phyloP scores from a whole-genome alignment of 2,113 vertebrate genomes.

The pig (Sus scrofa) region T2T-Sscrofa CM000822.6:19465001-19465500 shows the following conservation, averaged over 20 bases:
- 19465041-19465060: too few species aligned
- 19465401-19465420: not conserved
- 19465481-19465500: not conserved
- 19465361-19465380: not conserved
- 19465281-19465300: not conserved
- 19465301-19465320: not conserved
- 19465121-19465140: not conserved
- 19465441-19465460: not conserved
- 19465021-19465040: too few species aligned
- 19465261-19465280: not conserved
- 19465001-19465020: too few species aligned
- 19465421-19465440: accelerated
- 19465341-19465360: not conserved
- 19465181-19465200: not conserved
- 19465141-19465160: constrained; percentile 21
- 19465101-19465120: too few species aligned
- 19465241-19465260: too few species aligned
- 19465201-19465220: not conserved
- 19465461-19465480: not conserved
- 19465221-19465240: too few species aligned
- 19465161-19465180: constrained; percentile 18
- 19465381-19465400: not conserved
- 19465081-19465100: too few species aligned
- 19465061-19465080: too few species aligned
- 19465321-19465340: not conserved